Evolutionary conservation across 30 jellyfish, hydroid and myxozoan genomes (phyloP), one percentile per base, ranked within the genome.

Genomic region (Haliclystus octoradiatus): DNA sequence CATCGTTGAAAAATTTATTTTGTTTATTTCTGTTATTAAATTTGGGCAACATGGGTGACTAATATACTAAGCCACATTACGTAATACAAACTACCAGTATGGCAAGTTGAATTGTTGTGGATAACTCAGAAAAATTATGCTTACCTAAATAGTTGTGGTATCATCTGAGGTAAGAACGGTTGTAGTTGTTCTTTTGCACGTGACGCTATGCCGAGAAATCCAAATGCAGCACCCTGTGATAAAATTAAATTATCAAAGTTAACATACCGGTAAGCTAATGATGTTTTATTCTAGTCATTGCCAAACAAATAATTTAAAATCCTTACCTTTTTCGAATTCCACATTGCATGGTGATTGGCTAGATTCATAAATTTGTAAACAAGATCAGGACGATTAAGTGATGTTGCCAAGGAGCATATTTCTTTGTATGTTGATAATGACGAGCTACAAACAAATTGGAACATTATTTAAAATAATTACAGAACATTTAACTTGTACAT

Each of bases 221-320:
- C 98, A 71, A 89, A 89, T 14, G 98, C 98, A 34, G 98, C 98
- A 69, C 98, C 98, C 98, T 89, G 68, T 0, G 31, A 33, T 7
- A 23, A 5, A 22, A 31, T 67, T 0, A 52, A n/a, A n/a, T n/a
- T n/a, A n/a, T n/a, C n/a, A n/a, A n/a, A n/a, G n/a, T n/a, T n/a
- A n/a, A n/a, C n/a, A n/a, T n/a, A n/a, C n/a, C n/a, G n/a, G n/a
- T n/a, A n/a, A n/a, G n/a, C n/a, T n/a, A n/a, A n/a, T n/a, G n/a
- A n/a, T n/a, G n/a, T n/a, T n/a, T n/a, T n/a, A n/a, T n/a, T n/a
- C n/a, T n/a, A n/a, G n/a, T n/a, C n/a, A 40, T 5, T 40, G 9
- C 19, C 57, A 5, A 40, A 19, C 57, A 40, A 19, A 9, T 5
- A 40, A 40, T 9, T 5, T 57, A 13, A 57, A 15, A n/a, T 57